phyloP scores from a whole-genome alignment of 1,140 invertebrate species.

The Cataglyphis hispanica region DNA sequence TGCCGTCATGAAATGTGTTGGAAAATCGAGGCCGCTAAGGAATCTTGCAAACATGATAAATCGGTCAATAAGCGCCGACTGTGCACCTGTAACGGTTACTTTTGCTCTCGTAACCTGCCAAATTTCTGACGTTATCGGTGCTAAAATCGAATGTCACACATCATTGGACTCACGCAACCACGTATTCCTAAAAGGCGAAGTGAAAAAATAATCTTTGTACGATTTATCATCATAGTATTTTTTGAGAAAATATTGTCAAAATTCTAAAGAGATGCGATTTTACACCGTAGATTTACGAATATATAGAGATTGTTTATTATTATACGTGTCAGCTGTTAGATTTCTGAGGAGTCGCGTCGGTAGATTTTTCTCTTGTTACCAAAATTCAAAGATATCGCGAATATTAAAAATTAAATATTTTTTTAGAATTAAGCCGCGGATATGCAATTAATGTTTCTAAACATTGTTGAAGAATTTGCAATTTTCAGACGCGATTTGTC shows the following conservation, averaged over 20 bases:
- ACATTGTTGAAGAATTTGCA: not conserved
- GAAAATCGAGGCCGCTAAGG: conserved; percentile 43
- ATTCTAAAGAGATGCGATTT: conserved; percentile 10
- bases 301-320: not conserved
- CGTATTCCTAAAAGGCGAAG: not conserved
- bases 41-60: conserved; percentile 48
- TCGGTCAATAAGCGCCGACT: conserved; percentile 34
- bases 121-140: not conserved
- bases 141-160: not conserved
- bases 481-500: not conserved
- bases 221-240: conserved; percentile 24
- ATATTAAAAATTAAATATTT: not conserved
- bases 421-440: not conserved
- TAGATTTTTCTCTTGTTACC: not conserved
- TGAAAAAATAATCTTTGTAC: conserved; percentile 12
- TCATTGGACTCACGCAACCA: not conserved
- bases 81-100: conserved; percentile 25
- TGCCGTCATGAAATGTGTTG: conserved; percentile 4
- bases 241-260: conserved; percentile 26
- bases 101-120: conserved; percentile 42
- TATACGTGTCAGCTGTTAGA: not conserved
- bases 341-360: not conserved
- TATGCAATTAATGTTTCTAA: conserved; percentile 18
- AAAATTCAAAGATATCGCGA: not conserved
- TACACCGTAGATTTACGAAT: not conserved